Evolutionary conservation across 2,888 invertebrate genomes (phyloP), one percentile per base, ranked within the genome.

Genomic region (Exephanes ischioxanthus): DNA sequence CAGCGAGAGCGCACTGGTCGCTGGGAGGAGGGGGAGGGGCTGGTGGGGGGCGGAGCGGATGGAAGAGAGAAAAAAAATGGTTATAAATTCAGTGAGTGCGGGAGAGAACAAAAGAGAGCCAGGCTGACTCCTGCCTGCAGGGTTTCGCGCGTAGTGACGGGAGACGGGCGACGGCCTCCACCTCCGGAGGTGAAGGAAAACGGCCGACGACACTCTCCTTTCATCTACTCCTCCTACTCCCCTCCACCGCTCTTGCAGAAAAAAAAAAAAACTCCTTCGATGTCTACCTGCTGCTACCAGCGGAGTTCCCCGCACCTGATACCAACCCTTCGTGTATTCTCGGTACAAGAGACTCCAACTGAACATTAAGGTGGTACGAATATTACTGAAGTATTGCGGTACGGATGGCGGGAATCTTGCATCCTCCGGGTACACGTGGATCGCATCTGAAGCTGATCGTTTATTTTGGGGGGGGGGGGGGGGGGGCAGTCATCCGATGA

Each of bases 161-260:
- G 89, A 90, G 90, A 89, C 90, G 26, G 90, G 87, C 87, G 88
- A 87, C 87, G 87, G 26, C 26, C 26, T 26, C 26, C 26, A 26
- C 26, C 26, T 26, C 26, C 26, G 26, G 26, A 26, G 75, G 61
- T 63, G 63, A 63, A 75, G 75, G 75, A 33, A 75, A 75, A 75
- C 75, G 75, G 45, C 63, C 75, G 75, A 75, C 75, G 75, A 89
- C 88, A 85, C 85, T 84, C 87, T 75, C 78, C 84, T 81, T 75
- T 14, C 48, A 14, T 14, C 26, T 26, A 26, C 26, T 26, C 26
- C 26, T 26, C 26, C 26, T 26, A 26, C 26, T 26, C 26, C 26
- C 30, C 41, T 78, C 84, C 6, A 58, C 55, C 68, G 61, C 58
- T 67, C 53, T 45, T 58, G 73, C 41, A 4, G 33, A 53, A 51